Evolutionary conservation across 2,797 vertebrate species (phyloP), one percentile per base, ranked within the genome.

Genomic region (Oceanodroma leucorhoa): DNA sequence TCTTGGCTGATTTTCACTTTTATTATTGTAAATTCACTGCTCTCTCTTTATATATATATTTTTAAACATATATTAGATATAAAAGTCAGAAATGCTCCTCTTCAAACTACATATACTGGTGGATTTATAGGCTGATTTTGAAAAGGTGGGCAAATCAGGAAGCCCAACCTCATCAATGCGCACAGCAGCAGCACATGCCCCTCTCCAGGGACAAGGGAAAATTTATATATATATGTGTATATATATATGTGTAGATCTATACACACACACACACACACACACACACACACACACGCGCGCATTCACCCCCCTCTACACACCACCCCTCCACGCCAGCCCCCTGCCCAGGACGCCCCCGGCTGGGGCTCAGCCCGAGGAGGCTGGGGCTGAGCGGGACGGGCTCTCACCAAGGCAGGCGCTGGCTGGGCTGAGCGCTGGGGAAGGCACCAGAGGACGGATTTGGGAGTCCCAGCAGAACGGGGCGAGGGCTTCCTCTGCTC

Each of bases 21-120:
- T 89, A 95, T 96, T 95, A 93, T 24, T 86, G 95, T 93, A 96
- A 95, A 92, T 89, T 69, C 72, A 55, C 73, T 45, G 62, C 61
- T 87, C 69, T 86, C 57, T 88, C 70, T 80, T 75, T 65, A 77
- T 84, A 93, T 89, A 70, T 71, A 21, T 54, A 46, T 22, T 48
- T 23, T 82, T 73, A 27, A 71, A 93, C 87, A 92, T 94, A 96
- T 96, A 95, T 96, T 94, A 93, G 79, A 64, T 96, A 96, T 87
- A 94, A 97, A 95, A 97, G 90, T 95, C 94, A 72, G 80, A 87
- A 89, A 90, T 45, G 73, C 60, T 96, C 46, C 60, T 88, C 84
- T 84, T 79, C 5, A 2, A 93, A 83, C 90, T 94, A 87, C 88
- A 29, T 73, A 67, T 50, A 83, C 36, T 61, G 92, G 90, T 88